Evolutionary conservation across 2,113 vertebrate genomes (phyloP).

Genomic region (Rattus norvegicus): GRCr8 NC_086026.1:54077001-54077500

Average conservation of each 20-base stretch:
- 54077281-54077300: slow-evolving; percentile 63
- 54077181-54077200: slow-evolving; percentile 57
- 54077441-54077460: no score
- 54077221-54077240: slow-evolving; percentile 56
- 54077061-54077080: slow-evolving; percentile 43
- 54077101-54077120: slow-evolving; percentile 46
- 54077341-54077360: not conserved
- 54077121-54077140: not conserved
- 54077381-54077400: no score
- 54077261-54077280: slow-evolving; percentile 61
- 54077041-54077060: slow-evolving; percentile 40
- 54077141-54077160: slow-evolving; percentile 51
- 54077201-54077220: slow-evolving; percentile 58
- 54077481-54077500: not conserved
- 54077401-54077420: no score
- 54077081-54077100: not conserved
- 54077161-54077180: slow-evolving; percentile 55
- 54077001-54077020: slow-evolving; percentile 30
- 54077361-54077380: not conserved
- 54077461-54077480: no score
- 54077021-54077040: slow-evolving; percentile 40
- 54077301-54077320: slow-evolving; percentile 32
- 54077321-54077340: not conserved
- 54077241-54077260: slow-evolving; percentile 57
- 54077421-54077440: no score